Conservation (phyloP, 2,888 invertebrate genomes). For the Plemyria rubiginata region DNA sequence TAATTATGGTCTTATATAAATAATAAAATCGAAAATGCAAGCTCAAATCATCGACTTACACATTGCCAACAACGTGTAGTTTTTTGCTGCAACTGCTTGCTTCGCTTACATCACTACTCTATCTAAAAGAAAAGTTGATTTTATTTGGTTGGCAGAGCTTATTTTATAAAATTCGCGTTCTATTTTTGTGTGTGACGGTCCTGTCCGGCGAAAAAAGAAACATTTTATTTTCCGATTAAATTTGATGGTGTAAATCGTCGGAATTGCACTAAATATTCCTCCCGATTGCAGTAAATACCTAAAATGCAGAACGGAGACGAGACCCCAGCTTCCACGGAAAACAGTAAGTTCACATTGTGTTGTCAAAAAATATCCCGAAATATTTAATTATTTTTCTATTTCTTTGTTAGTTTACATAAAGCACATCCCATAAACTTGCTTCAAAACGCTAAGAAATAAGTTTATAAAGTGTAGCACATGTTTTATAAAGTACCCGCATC, state of each 20-base stretch:
- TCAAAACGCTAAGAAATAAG: slow-evolving; percentile 36
- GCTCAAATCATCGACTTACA: not conserved
- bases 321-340: slow-evolving; percentile 67
- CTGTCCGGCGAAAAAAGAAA: slow-evolving; percentile 68
- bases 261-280: slow-evolving; percentile 62
- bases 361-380: slow-evolving; percentile 69
- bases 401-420: slow-evolving; percentile 51
- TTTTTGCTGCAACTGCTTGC: not conserved
- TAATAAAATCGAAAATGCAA: too few relatives aligned
- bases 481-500: slow-evolving; percentile 70
- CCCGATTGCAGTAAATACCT: slow-evolving; percentile 68
- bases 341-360: slow-evolving; percentile 71
- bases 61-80: not conserved
- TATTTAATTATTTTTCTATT: slow-evolving; percentile 65
- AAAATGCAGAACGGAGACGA: slow-evolving; percentile 83
- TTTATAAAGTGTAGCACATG: slow-evolving; percentile 45
- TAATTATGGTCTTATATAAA: too few relatives aligned
- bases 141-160: slow-evolving; percentile 71
- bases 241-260: slow-evolving; percentile 70
- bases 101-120: slow-evolving; percentile 27
- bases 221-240: slow-evolving; percentile 68
- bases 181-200: slow-evolving; percentile 85
- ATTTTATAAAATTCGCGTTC: slow-evolving; percentile 81
- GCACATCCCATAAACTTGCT: slow-evolving; percentile 38
- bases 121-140: slow-evolving; percentile 20